Base-by-base conservation (phyloP, 2,888 invertebrate genomes). In the Zygothrica quintamaculata region DNA sequence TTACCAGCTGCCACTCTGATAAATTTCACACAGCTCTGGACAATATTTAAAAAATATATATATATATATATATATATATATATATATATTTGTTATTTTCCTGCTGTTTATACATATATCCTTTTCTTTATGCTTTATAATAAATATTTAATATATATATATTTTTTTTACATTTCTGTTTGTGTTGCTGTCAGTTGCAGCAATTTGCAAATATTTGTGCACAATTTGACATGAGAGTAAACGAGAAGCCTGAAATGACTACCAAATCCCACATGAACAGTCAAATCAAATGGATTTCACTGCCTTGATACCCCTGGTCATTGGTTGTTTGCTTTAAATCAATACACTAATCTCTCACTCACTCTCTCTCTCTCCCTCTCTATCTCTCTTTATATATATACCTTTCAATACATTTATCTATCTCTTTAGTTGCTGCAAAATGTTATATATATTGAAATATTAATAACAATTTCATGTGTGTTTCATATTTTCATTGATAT, bases 401-500 rank as follows among this genome's bases (percentile, higher is more conserved):
- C 13, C 34, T 40, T 39, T 25, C 11, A 6, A 25, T 22, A 37
- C 55, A 74, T 71, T 62, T 84, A 66, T 77, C 33, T 59, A n/a
- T n/a, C n/a, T n/a, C n/a, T n/a, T n/a, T n/a, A n/a, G n/a, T n/a
- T n/a, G n/a, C n/a, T n/a, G n/a, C n/a, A n/a, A n/a, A n/a, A n/a
- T n/a, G n/a, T n/a, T n/a, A n/a, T n/a, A n/a, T n/a, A 64, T 57
- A 65, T 77, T 80, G 58, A 84, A 78, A 65, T 81, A 84, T 84
- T 84, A 76, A 84, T 78, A 84, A 65, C 67, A 71, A 76, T 78
- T 75, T 75, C 60, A 5, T 22, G 65, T n/a, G 58, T 68, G 57
- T 50, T 77, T 65, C 75, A 75, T 75, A 73, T 75, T 71, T 72
- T 53, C 56, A 58, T 44, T 61, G 65, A 59, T 67, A 73, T 50